These are phyloP conservation scores for Zaprionus obscuricornis DNA, from an alignment of 2,888 invertebrate genomes.

Conservation along the genomic window DNA sequence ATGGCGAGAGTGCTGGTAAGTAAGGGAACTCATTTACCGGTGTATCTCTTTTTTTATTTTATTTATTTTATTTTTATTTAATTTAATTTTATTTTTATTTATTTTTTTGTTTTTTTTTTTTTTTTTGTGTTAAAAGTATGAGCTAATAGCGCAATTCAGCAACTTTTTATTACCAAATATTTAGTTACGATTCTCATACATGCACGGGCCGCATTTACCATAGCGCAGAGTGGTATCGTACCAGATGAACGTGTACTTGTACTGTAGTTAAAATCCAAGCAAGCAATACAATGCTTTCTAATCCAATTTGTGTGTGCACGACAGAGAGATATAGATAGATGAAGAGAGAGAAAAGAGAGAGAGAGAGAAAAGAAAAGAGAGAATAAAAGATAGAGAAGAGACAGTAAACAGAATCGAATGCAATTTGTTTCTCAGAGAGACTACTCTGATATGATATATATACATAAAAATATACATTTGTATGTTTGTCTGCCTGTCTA, in stretches of 20 bases:
- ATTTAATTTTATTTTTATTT: no score
- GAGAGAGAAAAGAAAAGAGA: slow-evolving; percentile 1
- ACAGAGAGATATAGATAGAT: no score
- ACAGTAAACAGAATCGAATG: slow-evolving; percentile 3
- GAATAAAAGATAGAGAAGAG: no score
- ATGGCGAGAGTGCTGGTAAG: slow-evolving; percentile 89
- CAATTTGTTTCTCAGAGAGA: slow-evolving; percentile 22
- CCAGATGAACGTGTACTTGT: slow-evolving; percentile 1
- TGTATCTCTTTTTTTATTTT: no score
- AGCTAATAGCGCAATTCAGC: slow-evolving; percentile 22
- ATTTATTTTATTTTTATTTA: no score
- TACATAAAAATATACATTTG: neutral
- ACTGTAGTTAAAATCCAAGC: slow-evolving; percentile 18
- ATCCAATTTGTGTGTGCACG: slow-evolving; percentile 33
- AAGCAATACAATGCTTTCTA: slow-evolving; percentile 45
- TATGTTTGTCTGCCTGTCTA: no score
- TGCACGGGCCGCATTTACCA: neutral
- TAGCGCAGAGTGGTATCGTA: no score
- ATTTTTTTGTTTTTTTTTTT: no score
- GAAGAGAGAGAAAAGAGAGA: slow-evolving; percentile 10
- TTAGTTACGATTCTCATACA: neutral
- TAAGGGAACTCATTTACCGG: slow-evolving; percentile 11
- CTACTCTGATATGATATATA: slow-evolving; percentile 8
- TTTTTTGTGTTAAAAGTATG: no score
- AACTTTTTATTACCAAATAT: slow-evolving; percentile 38